Conservation (phyloP, 2,888 invertebrate species). For the Drosophila cyrtoloma region DNA sequence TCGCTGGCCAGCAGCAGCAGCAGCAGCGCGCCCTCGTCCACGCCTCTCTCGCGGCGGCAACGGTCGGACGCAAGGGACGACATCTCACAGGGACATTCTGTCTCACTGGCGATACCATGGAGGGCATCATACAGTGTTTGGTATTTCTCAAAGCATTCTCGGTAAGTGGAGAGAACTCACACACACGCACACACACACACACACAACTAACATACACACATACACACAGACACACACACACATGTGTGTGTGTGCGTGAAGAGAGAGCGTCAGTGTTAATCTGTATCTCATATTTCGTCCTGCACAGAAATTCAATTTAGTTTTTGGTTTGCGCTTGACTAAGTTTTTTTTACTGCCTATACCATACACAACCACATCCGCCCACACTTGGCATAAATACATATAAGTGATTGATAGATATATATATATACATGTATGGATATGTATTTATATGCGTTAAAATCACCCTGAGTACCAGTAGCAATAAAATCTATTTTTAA, state of each 20-base stretch:
- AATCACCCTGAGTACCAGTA: neutral
- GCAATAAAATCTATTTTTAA: neutral
- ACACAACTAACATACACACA: neutral
- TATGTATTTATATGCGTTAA: neutral
- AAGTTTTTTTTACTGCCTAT: conserved; percentile 51
- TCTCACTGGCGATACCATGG: conserved; percentile 96
- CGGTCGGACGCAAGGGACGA: conserved; percentile 91
- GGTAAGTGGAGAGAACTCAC: conserved; percentile 88
- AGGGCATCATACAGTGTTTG: conserved; percentile 96
- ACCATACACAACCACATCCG: conserved; percentile 5
- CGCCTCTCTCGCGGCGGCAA: conserved; percentile 90
- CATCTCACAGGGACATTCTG: conserved; percentile 95
- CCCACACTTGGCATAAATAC: neutral
- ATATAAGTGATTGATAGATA: neutral
- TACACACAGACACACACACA: conserved; percentile 5
- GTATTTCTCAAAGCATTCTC: conserved; percentile 97
- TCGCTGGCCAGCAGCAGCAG: conserved; percentile 53
- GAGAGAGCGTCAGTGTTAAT: conserved; percentile 34
- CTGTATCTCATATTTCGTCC: conserved; percentile 34
- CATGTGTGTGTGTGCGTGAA: conserved; percentile 3
- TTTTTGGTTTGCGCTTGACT: conserved; percentile 77
- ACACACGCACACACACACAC: conserved; percentile 15
- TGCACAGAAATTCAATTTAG: conserved; percentile 75
- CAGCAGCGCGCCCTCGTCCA: conserved; percentile 90
- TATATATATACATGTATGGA: neutral